Conservation (phyloP, 2,797 vertebrate genomes). For the Chromobotia macracanthus region DNA sequence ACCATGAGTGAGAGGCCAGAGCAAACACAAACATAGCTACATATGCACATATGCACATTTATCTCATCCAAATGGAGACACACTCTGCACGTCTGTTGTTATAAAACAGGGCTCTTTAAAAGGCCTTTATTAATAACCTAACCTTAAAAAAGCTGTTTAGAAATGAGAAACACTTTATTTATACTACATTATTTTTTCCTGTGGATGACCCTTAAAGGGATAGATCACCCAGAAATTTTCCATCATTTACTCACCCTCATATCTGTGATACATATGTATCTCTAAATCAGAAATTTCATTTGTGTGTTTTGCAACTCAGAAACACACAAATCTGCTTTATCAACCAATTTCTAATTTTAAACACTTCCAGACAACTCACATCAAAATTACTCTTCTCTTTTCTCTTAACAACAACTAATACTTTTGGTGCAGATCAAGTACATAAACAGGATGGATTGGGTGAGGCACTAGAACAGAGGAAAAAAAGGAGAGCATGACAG, state of each 20-base stretch:
- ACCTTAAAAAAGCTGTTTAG: no score
- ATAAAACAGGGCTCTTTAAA: not conserved
- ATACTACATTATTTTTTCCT: no score
- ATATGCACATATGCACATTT: constrained; percentile 11
- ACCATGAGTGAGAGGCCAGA: constrained; percentile 36
- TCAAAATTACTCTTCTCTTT: not conserved
- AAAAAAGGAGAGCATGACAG: not conserved
- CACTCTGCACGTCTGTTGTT: not conserved
- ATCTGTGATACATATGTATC: no score
- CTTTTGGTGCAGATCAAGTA: constrained; percentile 7
- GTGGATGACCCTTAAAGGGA: no score
- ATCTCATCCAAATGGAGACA: constrained; percentile 10
- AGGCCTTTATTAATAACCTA: no score
- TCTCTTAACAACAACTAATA: not conserved
- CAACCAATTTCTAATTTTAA: not conserved
- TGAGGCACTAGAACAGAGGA: constrained; percentile 29
- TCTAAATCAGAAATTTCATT: not conserved
- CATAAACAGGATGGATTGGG: constrained; percentile 43
- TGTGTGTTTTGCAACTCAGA: no score
- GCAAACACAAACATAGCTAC: constrained; percentile 35
- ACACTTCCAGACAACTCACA: not conserved
- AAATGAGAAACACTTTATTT: no score
- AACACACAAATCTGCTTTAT: not conserved
- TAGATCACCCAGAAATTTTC: no score
- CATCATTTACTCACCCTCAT: no score